Percentiles rank a stretch among this genome's conserved stretches.
These are phyloP conservation scores for Stenodema calcarata DNA, from an alignment of 2,888 invertebrate genomes.

Conservation along the genomic window DNA sequence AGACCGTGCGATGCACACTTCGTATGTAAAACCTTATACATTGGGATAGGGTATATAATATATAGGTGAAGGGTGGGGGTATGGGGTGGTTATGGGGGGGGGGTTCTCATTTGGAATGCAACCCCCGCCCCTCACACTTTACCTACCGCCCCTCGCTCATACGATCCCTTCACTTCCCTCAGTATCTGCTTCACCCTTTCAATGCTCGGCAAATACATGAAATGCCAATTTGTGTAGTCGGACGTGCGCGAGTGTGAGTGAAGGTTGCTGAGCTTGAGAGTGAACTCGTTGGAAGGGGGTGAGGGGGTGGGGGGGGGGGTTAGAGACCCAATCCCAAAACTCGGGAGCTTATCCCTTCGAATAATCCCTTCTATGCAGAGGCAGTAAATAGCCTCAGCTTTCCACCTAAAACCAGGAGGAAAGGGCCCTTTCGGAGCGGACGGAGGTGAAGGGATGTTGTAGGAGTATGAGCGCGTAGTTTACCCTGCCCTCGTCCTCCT, in stretches of 20 bases:
- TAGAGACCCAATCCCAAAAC: conserved; percentile 48
- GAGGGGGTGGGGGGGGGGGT: no score
- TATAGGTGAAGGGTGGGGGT: not conserved
- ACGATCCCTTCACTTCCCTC: not conserved
- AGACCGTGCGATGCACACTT: not conserved
- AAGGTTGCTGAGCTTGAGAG: conserved; percentile 3
- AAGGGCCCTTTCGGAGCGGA: conserved; percentile 6
- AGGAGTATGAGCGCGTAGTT: not conserved
- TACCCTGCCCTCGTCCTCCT: not conserved
- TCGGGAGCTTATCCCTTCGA: conserved; percentile 46
- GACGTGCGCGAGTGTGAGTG: conserved; percentile 22
- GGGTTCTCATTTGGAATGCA: conserved; percentile 50
- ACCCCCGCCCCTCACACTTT: not conserved
- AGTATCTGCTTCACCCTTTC: conserved; percentile 24
- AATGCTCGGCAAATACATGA: conserved; percentile 43
- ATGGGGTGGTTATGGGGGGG: not conserved
- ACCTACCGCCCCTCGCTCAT: no score
- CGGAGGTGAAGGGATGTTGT: not conserved
- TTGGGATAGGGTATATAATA: conserved; percentile 39
- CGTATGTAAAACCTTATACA: conserved; percentile 48
- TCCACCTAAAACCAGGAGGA: conserved; percentile 45
- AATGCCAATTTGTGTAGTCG: conserved; percentile 42
- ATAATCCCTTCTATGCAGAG: conserved; percentile 53
- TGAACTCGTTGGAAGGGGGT: no score
- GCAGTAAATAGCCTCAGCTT: conserved; percentile 51